Evolutionary conservation across 2,797 vertebrate genomes (phyloP), one percentile per base, ranked within the genome.

Genomic region (Morelia viridis): DNA sequence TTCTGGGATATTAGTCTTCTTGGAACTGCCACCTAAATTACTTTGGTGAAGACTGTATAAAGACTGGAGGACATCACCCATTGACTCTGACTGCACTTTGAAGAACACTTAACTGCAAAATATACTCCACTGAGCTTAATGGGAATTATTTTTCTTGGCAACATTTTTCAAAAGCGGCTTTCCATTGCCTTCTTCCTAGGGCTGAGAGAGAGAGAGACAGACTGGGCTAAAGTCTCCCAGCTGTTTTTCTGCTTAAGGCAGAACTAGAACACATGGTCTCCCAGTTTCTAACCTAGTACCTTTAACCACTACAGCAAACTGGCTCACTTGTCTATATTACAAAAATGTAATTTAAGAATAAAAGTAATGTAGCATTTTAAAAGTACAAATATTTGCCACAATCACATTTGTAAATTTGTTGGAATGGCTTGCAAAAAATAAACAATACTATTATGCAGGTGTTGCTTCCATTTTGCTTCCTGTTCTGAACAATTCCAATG

Each of bases 361-460:
- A 95, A 95, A 94, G 94, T 93, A 95, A 94, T 91, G 95, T 83
- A 96, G 91, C 90, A 92, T 95, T 95, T 95, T 93, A 96, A 96
- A 96, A 89, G 68, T 53, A 85, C 95, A 96, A 96, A 95, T 95
- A 90, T 62, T 95, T 95, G 93, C 94, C 88, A 91, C 35, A 89
- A 91, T 86, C 94, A 95, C 88, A 94, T 91, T 62, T 95, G 93
- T 87, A 93, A 93, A 95, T 90, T 92, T 7, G 46, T 13, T 87
- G 92, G 85, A 90, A 92, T 92, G 90, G 90, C 96, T 94, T 93
- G 91, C 95, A 95, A 95, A 92, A 92, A 86, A 90, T 92, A 94
- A 89, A 92, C 92, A 93, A 62, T 62, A 17, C 76, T 94, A 85
- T 93, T 93, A 89, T 68, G 53, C 50, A 92, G 94, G 62, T 56